Conservation (phyloP, 2,797 vertebrate species). For the Triplophysa yarkandensis region DNA sequence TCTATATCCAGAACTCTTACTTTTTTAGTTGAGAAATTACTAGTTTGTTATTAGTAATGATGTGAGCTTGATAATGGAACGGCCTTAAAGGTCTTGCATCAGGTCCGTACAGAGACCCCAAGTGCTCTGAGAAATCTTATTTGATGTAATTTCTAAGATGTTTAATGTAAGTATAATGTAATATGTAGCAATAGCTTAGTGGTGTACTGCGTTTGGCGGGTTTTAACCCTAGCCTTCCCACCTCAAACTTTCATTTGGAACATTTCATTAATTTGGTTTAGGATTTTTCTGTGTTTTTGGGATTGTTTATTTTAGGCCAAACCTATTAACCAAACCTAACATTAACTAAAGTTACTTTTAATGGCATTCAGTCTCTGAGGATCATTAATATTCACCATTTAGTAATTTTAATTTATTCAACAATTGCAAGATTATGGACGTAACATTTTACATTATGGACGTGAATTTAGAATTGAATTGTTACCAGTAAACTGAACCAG, state of each 20-base stretch:
- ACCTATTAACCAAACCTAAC: background rate
- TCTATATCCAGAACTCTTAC: background rate
- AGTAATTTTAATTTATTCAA: too few species aligned
- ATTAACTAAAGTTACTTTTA: background rate
- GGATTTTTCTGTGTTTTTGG: background rate
- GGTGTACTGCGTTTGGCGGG: background rate
- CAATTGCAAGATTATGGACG: too few species aligned
- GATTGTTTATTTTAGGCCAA: background rate
- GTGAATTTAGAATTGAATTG: too few species aligned
- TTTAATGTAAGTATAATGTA: background rate
- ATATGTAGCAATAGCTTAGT: background rate
- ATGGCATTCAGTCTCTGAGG: background rate
- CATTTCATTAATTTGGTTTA: background rate
- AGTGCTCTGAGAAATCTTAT: background rate
- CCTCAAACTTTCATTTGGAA: background rate
- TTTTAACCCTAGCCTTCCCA: background rate
- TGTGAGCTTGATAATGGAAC: background rate
- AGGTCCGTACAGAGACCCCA: background rate
- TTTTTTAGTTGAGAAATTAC: background rate
- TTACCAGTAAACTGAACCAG: too few species aligned
- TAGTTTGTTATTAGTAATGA: background rate
- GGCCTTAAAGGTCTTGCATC: background rate
- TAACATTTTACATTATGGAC: too few species aligned
- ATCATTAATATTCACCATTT: background rate
- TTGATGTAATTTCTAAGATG: background rate